Evolutionary conservation across 2,888 invertebrate genomes (phyloP), one percentile per base, ranked within the genome.

Genomic region (Tridacna gigas): DNA sequence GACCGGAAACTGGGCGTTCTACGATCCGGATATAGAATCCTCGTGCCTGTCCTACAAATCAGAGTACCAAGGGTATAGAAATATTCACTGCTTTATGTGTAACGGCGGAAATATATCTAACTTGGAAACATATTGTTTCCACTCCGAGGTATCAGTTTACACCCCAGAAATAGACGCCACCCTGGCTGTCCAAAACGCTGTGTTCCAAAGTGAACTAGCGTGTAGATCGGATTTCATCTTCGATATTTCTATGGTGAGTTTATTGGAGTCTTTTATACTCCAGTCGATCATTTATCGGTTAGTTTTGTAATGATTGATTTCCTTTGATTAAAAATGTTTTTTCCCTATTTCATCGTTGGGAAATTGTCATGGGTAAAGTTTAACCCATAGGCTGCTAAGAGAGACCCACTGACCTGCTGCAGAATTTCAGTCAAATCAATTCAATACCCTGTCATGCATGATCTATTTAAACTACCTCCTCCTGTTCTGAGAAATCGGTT

Each of bases 71-170:
- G 56, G 47, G 3, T 85, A 79, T 26, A 79, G 74, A 74, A 85
- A 85, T 22, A 47, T 85, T n/a, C 84, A 85, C 47, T 85, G 84
- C 47, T 85, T 48, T 37, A 37, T 82, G 26, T 85, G 84, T 67
- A 85, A 85, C 69, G 79, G 82, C 1, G 66, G 74, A 45, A 65
- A 66, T 15, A 5, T 47, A 3, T n/a, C 63, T 25, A 51, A 67
- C 20, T 37, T 77, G 0, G 65, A 25, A 11, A 12, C 48, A 5
- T 22, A 37, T 25, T 51, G 22, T 25, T 11, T 51, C 11, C 13
- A 1, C 3, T 51, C 71, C 3, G 25, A 48, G 1, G 12, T 26
- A 22, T 1, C 22, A 22, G 37, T 37, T 7, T 2, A 37, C 47
- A 51, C 5, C 25, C 4, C n/a, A 4, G 20, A 48, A 5, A 13